phyloP scores from a whole-genome alignment of 2,888 invertebrate species.

The Cosmopolites sordidus region DNA sequence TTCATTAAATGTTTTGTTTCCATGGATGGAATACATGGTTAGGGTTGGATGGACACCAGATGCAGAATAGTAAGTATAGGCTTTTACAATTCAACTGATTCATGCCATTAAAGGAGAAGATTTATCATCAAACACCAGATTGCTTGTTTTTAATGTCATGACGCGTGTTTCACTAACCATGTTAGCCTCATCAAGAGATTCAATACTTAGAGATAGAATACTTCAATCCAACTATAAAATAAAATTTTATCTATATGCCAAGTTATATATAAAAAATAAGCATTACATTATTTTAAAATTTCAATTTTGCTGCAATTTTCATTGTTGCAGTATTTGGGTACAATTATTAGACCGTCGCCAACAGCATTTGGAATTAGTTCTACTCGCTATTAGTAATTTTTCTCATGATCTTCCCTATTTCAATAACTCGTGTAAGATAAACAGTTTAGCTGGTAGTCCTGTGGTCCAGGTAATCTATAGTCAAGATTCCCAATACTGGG shows the following conservation, averaged over 20 bases:
- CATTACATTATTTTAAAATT: too few relatives aligned
- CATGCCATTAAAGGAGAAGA: not conserved
- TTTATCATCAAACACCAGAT: too few relatives aligned
- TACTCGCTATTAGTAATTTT: conserved; percentile 79
- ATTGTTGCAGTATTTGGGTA: conserved; percentile 73
- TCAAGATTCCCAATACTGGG: conserved; percentile 73
- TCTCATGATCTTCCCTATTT: conserved; percentile 56
- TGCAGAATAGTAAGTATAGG: conserved; percentile 77
- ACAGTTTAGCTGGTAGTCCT: conserved; percentile 34
- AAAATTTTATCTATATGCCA: too few relatives aligned
- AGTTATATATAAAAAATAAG: too few relatives aligned
- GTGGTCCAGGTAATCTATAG: conserved; percentile 59
- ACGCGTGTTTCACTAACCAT: too few relatives aligned
- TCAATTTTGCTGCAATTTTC: too few relatives aligned
- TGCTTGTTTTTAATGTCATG: not conserved
- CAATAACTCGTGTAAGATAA: conserved; percentile 38
- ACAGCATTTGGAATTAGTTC: conserved; percentile 74
- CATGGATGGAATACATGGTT: conserved; percentile 94
- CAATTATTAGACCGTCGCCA: conserved; percentile 87
- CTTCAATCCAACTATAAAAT: too few relatives aligned
- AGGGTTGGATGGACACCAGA: conserved; percentile 94
- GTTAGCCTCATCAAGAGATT: too few relatives aligned
- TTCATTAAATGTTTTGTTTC: conserved; percentile 75
- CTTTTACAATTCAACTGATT: too few relatives aligned
- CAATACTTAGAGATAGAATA: not conserved